Evolutionary conservation across 1,140 invertebrate species (phyloP).

Genomic region (Drosophila ohnishii): DNA sequence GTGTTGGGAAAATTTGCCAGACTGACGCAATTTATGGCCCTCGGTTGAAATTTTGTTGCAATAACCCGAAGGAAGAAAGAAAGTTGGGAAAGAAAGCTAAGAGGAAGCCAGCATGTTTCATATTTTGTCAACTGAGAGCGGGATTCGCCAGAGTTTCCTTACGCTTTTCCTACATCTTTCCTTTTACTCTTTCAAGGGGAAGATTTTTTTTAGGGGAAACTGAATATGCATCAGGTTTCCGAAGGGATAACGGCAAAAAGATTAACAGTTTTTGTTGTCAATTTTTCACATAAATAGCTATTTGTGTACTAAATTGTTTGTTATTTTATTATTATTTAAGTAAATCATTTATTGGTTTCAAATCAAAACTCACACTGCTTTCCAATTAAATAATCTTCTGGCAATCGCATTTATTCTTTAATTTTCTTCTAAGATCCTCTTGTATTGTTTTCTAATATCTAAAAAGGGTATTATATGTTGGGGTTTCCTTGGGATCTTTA

Average conservation of each 20-base stretch:
- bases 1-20: slow-evolving; percentile 66
- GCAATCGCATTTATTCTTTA: too few relatives aligned
- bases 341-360: not conserved
- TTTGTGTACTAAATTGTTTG: not conserved
- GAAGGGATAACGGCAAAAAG: too few relatives aligned
- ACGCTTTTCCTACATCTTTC: not conserved
- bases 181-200: slow-evolving; percentile 12
- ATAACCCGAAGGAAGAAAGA: slow-evolving; percentile 58
- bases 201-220: not conserved
- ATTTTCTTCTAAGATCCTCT: not conserved
- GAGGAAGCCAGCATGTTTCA: slow-evolving; percentile 69
- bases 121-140: slow-evolving; percentile 70
- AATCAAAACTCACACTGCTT: not conserved
- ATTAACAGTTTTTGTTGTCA: not conserved
- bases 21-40: slow-evolving; percentile 76
- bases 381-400: not conserved
- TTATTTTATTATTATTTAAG: too few relatives aligned
- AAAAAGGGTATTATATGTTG: not conserved
- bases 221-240: not conserved
- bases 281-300: not conserved
- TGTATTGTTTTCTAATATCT: not conserved
- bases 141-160: slow-evolving; percentile 22
- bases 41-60: slow-evolving; percentile 77
- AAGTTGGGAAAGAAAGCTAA: slow-evolving; percentile 25
- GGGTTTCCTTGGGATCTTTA: too few relatives aligned